These are phyloP conservation scores for Popillia japonica DNA, from an alignment of 1,140 invertebrate species.

Conservation along the genomic window DNA sequence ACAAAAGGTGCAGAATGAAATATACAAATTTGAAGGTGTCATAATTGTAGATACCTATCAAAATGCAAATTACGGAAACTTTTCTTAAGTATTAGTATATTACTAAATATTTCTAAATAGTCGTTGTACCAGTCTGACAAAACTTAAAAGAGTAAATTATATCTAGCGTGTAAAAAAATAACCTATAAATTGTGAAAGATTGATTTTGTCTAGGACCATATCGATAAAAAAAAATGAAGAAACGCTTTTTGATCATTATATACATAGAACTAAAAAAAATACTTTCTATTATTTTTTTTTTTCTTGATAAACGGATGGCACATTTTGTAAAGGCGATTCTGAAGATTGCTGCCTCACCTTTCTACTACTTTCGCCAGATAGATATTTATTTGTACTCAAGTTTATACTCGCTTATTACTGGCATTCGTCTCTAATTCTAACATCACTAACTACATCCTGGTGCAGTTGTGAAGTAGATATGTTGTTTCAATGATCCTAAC, in stretches of 20 bases:
- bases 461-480: not conserved
- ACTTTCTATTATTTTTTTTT: not conserved
- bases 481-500: conserved; percentile 1
- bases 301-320: not conserved
- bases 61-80: not conserved
- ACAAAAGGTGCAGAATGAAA: no score
- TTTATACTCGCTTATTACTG: not conserved
- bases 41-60: not conserved
- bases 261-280: no score
- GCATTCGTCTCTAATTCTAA: not conserved
- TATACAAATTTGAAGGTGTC: not conserved
- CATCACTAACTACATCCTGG: not conserved
- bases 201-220: not conserved
- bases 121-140: not conserved
- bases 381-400: not conserved
- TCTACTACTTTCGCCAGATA: not conserved
- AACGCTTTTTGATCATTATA: not conserved
- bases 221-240: not conserved
- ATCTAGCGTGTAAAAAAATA: not conserved
- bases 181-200: not conserved
- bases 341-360: not conserved
- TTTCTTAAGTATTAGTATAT: not conserved
- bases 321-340: not conserved
- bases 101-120: not conserved
- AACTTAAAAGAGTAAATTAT: not conserved